A percentile compares a stretch with the other conserved stretches of the same genome.
phyloP scores from a whole-genome alignment of 2,113 vertebrate species.

The Calypte anna region DNA sequence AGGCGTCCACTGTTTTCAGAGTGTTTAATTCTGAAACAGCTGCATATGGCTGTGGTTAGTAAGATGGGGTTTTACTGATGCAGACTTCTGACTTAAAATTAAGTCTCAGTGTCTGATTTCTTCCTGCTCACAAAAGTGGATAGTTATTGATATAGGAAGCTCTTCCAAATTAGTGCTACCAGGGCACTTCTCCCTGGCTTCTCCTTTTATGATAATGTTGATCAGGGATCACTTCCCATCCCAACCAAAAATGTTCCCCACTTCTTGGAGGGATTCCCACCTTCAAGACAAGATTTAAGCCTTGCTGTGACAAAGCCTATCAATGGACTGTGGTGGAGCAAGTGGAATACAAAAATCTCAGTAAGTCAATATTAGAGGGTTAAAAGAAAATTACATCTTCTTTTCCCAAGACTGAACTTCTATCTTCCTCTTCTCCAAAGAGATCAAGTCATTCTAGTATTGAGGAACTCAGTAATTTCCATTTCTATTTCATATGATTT shows the following conservation, averaged over 20 bases:
- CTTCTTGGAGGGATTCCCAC: neutral
- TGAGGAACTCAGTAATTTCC: neutral
- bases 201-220: neutral
- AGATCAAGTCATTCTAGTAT: neutral
- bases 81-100: neutral
- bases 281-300: neutral
- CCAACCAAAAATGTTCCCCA: neutral
- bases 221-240: neutral
- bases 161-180: neutral
- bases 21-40: constrained; percentile 44
- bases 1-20: constrained; percentile 52
- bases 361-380: neutral
- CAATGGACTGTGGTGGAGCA: fast-evolving
- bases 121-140: neutral
- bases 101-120: neutral
- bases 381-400: neutral
- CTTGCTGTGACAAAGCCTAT: neutral
- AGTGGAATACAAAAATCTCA: neutral
- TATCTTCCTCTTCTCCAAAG: neutral
- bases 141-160: neutral
- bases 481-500: neutral
- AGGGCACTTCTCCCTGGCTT: neutral
- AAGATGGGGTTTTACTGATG: neutral
- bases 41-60: constrained; percentile 2
- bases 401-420: neutral